Evolutionary conservation across 2,113 vertebrate species (phyloP).

Genomic region (Planiliza haematocheilus): DNA sequence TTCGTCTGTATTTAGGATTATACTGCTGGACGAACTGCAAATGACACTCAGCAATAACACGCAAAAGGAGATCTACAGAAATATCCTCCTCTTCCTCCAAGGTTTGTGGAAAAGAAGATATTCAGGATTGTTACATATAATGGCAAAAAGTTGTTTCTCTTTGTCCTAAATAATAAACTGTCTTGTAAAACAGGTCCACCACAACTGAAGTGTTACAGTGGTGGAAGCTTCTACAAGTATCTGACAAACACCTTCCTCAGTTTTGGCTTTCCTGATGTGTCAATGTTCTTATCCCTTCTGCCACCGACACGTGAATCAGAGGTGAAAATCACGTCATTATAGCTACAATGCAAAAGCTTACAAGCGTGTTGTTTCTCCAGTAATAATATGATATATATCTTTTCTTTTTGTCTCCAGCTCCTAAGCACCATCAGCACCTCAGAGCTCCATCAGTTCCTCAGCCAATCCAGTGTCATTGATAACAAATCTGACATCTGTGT

Average conservation of each 20-base stretch:
- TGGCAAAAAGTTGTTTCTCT: not conserved
- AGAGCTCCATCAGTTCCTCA: conserved; percentile 72
- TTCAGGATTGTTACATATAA: not conserved
- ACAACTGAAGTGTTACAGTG: conserved; percentile 60
- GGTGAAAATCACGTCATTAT: conserved; percentile 24
- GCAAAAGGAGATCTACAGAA: conserved; percentile 46
- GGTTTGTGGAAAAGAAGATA: conserved; percentile 31
- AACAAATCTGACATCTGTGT: conserved; percentile 59
- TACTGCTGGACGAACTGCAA: conserved; percentile 47
- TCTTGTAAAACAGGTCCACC: conserved; percentile 47
- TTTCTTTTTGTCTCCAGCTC: conserved; percentile 57
- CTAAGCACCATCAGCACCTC: conserved; percentile 65
- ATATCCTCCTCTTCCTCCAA: conserved; percentile 40
- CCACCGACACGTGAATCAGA: conserved; percentile 54
- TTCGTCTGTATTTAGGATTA: conserved; percentile 43
- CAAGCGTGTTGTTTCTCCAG: not conserved
- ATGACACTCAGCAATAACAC: conserved; percentile 46
- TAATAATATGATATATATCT: not conserved
- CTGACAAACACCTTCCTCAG: conserved; percentile 66
- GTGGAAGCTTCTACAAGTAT: conserved; percentile 69
- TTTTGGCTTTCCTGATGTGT: conserved; percentile 72
- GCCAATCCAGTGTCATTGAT: conserved; percentile 37
- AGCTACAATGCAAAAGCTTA: not conserved
- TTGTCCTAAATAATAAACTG: not conserved
- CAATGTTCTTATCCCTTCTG: conserved; percentile 60